Percentiles rank a stretch among this genome's conserved stretches.
These are phyloP conservation scores for Branchellion lobata DNA, from an alignment of 2,888 invertebrate species.

Conservation along the genomic window DNA sequence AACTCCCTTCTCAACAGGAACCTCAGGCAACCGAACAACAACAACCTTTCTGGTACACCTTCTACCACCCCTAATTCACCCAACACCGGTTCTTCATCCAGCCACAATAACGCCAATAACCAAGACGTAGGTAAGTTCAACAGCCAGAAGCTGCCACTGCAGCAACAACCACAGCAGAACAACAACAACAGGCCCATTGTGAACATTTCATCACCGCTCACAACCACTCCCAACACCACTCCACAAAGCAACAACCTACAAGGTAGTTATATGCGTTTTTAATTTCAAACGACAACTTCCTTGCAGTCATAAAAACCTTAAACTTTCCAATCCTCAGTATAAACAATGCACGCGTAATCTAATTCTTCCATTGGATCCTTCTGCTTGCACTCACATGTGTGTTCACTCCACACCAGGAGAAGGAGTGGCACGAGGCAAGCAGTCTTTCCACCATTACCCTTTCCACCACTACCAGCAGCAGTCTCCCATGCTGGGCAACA, in stretches of 20 bases:
- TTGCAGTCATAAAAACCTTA: no score
- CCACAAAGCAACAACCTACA: neutral
- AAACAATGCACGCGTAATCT: no score
- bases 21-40: neutral
- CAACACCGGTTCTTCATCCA: neutral
- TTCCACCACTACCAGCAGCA: neutral
- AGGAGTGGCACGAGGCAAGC: neutral
- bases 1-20: neutral
- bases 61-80: neutral
- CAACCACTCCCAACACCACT: conserved; percentile 10
- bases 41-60: neutral
- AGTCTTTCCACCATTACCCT: neutral
- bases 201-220: neutral
- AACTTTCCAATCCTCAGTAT: no score
- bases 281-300: no score
- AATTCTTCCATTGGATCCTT: no score
- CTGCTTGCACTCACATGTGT: no score
- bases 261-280: neutral
- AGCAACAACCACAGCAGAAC: conserved; percentile 10
- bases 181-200: neutral
- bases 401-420: no score
- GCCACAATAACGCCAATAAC: neutral
- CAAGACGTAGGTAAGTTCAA: neutral
- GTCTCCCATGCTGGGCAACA: neutral
- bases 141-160: neutral